phyloP scores from a whole-genome alignment of 2,113 vertebrate genomes.

The Hydrolagus affinis region DNA sequence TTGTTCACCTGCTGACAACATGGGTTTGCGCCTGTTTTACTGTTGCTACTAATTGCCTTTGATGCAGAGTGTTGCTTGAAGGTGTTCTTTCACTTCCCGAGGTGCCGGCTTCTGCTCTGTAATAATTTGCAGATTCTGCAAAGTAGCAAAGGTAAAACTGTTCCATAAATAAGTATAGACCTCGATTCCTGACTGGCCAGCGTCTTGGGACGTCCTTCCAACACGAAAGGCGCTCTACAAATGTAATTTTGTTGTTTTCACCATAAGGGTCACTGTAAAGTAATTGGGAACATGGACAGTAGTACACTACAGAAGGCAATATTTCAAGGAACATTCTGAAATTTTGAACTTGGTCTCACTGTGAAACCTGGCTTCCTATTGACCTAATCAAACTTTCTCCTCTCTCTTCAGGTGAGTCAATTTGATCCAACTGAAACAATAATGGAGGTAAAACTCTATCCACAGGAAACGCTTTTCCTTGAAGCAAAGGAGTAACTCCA shows the following conservation, averaged over 20 bases:
- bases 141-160: too few relatives aligned
- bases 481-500: conserved; percentile 83
- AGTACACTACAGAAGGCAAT: conserved; percentile 44
- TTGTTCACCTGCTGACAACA: neutral
- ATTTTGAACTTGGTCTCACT: conserved; percentile 36
- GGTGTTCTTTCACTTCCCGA: too few relatives aligned
- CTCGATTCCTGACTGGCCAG: too few relatives aligned
- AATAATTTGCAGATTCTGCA: too few relatives aligned
- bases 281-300: conserved; percentile 43
- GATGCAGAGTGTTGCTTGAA: too few relatives aligned
- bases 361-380: neutral
- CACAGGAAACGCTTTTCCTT: conserved; percentile 97
- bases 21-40: neutral
- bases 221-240: too few relatives aligned
- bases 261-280: neutral
- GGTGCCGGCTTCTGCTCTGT: too few relatives aligned
- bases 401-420: conserved; percentile 76
- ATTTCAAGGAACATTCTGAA: conserved; percentile 37
- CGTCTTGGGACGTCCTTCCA: too few relatives aligned
- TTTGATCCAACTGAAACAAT: conserved; percentile 81
- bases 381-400: conserved; percentile 34
- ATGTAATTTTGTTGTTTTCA: too few relatives aligned
- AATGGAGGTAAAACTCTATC: conserved; percentile 91
- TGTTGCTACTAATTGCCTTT: too few relatives aligned
- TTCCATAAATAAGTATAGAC: too few relatives aligned